Conservation (phyloP, 2,113 vertebrate species). For the Daboia siamensis region DNA sequence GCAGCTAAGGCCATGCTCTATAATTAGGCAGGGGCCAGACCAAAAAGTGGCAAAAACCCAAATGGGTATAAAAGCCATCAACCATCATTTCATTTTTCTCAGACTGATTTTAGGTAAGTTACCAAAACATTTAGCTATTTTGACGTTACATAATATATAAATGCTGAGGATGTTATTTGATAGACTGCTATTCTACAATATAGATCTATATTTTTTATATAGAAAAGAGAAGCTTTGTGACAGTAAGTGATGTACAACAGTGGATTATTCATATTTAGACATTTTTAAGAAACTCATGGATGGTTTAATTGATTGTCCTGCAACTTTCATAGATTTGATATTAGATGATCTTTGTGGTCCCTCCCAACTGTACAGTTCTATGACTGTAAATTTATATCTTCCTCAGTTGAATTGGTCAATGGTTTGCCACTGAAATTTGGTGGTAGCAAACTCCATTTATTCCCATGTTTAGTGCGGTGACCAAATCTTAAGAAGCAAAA, state of each 20-base stretch:
- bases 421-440: background rate
- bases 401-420: background rate
- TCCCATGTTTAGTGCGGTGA: background rate
- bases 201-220: background rate
- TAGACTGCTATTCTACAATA: background rate
- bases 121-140: background rate
- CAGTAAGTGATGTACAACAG: background rate
- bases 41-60: background rate
- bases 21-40: background rate
- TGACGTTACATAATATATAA: background rate
- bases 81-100: background rate
- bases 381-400: background rate
- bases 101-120: background rate
- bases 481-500: background rate
- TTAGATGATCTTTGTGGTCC: background rate
- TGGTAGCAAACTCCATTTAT: background rate
- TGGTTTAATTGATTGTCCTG: background rate
- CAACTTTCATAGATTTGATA: background rate
- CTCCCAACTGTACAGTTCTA: background rate
- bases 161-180: background rate
- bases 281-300: background rate
- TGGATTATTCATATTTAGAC: background rate
- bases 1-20: background rate
- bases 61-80: background rate
- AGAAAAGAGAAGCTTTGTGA: background rate